Percentiles rank a stretch among this genome's conserved stretches.
Evolutionary conservation across 2,888 invertebrate genomes (phyloP).

Genomic region (Rotaria socialis): DNA sequence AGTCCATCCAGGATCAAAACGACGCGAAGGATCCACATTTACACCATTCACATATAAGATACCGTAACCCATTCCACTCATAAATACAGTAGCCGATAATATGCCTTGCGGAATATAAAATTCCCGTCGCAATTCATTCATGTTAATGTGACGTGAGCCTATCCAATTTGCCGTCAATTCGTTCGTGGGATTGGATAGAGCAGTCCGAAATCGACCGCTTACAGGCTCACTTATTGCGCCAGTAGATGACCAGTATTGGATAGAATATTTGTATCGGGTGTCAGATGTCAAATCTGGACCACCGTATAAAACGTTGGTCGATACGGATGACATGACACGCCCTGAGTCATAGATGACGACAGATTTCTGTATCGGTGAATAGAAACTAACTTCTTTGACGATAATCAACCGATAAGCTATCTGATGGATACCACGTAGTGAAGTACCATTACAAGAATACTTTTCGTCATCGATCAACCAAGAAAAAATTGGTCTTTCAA

Average conservation of each 20-base stretch:
- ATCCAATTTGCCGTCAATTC: background rate
- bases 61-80: conserved; percentile 16
- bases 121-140: background rate
- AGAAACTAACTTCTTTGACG: background rate
- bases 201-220: background rate
- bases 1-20: background rate
- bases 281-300: background rate
- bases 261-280: background rate
- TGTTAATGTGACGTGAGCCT: background rate
- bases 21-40: background rate
- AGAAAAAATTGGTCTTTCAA: background rate
- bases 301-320: background rate
- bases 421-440: background rate
- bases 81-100: background rate
- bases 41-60: background rate
- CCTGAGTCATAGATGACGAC: background rate
- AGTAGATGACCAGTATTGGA: background rate
- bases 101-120: background rate
- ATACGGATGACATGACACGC: background rate
- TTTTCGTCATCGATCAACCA: background rate
- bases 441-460: background rate
- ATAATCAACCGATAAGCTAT: background rate
- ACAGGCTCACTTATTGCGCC: background rate
- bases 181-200: background rate
- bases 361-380: background rate